Percentiles rank a stretch among this genome's conserved stretches.
These are phyloP conservation scores for Limnephilus auricula DNA, from an alignment of 2,888 invertebrate species.

Conservation along the genomic window DNA sequence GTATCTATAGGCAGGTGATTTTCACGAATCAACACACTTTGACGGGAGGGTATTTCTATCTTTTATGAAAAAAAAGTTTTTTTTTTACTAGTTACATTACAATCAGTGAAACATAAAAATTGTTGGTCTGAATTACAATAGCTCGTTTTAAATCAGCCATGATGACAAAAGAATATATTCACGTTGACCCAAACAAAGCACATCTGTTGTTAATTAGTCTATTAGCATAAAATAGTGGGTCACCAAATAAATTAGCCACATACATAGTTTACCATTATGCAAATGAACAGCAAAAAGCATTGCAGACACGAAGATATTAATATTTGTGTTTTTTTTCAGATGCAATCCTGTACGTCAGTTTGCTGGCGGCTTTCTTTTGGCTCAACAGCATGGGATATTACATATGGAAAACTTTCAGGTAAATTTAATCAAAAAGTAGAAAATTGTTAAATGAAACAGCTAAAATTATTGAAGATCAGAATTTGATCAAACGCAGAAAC, in stretches of 20 bases:
- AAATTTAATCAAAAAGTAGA: conserved; percentile 68
- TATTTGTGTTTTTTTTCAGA: conserved; percentile 75
- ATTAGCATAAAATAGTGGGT: not conserved
- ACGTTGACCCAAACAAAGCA: not conserved
- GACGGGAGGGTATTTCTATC: no score
- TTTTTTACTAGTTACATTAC: not conserved
- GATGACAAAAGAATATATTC: not conserved
- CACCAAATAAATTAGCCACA: not conserved
- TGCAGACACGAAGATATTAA: not conserved
- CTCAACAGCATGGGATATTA: conserved; percentile 91
- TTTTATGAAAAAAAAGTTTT: no score
- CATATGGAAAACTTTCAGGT: conserved; percentile 92
- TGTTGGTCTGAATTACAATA: not conserved
- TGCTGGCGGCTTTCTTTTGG: conserved; percentile 91
- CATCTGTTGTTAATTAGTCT: not conserved
- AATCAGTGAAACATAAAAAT: not conserved
- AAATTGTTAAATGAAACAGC: no score
- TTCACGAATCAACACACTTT: no score
- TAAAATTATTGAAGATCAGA: no score
- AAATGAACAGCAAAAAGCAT: not conserved
- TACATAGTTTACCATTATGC: not conserved
- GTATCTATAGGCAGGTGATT: no score
- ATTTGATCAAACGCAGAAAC: no score
- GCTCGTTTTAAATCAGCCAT: not conserved
- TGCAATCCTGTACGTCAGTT: conserved; percentile 85